Percentiles rank a stretch among this genome's conserved stretches.
phyloP scores from a whole-genome alignment of 2,797 vertebrate species.

The Amblyopsis hoosieri region DNA sequence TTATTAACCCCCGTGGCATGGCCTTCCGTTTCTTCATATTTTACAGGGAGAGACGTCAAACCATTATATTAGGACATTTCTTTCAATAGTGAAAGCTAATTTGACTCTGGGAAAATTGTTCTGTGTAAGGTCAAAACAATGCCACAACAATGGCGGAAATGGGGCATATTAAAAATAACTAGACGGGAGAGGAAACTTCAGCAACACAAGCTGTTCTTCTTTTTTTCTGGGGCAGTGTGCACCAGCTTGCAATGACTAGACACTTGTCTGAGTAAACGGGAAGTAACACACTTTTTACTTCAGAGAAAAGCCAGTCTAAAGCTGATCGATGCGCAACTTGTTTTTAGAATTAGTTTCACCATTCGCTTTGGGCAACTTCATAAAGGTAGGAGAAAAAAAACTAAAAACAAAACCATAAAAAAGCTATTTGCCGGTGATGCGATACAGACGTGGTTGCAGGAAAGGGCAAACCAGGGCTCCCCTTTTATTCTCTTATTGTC shows the following conservation, averaged over 20 bases:
- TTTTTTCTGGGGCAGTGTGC: slow-evolving; percentile 80
- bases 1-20: slow-evolving; percentile 86
- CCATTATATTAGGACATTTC: slow-evolving; percentile 78
- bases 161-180: slow-evolving; percentile 86
- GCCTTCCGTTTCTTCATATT: slow-evolving; percentile 78
- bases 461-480: slow-evolving; percentile 51
- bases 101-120: slow-evolving; percentile 85
- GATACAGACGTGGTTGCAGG: background rate
- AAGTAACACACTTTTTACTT: slow-evolving; percentile 73
- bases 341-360: slow-evolving; percentile 43
- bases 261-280: slow-evolving; percentile 65
- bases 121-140: slow-evolving; percentile 83
- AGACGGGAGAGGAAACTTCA: slow-evolving; percentile 78
- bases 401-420: slow-evolving; percentile 28
- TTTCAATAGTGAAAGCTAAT: slow-evolving; percentile 83
- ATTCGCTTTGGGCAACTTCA: slow-evolving; percentile 51
- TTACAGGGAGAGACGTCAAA: slow-evolving; percentile 78
- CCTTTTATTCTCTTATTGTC: slow-evolving; percentile 75
- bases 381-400: slow-evolving; percentile 57
- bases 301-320: slow-evolving; percentile 62
- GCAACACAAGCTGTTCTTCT: slow-evolving; percentile 78
- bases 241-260: slow-evolving; percentile 76
- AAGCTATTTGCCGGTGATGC: background rate
- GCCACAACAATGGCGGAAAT: slow-evolving; percentile 85
- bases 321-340: slow-evolving; percentile 64